Conservation (phyloP, 2,888 invertebrate genomes). For the Mythimna lalbum region DNA sequence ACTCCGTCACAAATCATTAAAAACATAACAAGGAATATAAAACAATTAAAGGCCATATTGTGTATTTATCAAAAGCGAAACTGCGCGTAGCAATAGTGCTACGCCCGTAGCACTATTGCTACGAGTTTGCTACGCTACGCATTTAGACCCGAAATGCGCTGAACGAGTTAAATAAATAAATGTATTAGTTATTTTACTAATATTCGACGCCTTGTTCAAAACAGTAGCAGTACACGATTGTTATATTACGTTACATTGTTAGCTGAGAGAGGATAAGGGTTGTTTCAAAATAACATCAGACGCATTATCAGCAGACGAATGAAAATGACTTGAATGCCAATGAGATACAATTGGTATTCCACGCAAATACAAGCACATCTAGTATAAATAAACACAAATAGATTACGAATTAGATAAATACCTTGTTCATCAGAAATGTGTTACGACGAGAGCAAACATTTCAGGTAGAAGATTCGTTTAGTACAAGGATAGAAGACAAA, state of each 20-base stretch:
- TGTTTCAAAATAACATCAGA: slow-evolving; percentile 63
- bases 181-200: slow-evolving; percentile 17
- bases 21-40: background rate
- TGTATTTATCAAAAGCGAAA: background rate
- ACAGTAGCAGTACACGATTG: slow-evolving; percentile 38
- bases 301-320: slow-evolving; percentile 63
- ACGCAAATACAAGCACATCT: slow-evolving; percentile 39
- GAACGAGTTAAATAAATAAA: slow-evolving; percentile 3
- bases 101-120: slow-evolving; percentile 44
- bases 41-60: background rate
- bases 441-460: slow-evolving; percentile 67
- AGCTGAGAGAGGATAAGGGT: slow-evolving; percentile 56
- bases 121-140: slow-evolving; percentile 15
- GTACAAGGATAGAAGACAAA: slow-evolving; percentile 85
- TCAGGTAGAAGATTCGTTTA: slow-evolving; percentile 81
- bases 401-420: slow-evolving; percentile 56
- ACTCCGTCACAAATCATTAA: no score
- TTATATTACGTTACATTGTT: slow-evolving; percentile 58
- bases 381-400: slow-evolving; percentile 50
- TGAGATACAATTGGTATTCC: slow-evolving; percentile 53
- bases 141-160: background rate
- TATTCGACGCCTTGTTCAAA: slow-evolving; percentile 15
- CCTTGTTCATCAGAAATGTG: slow-evolving; percentile 58
- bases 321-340: slow-evolving; percentile 61
- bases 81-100: slow-evolving; percentile 22